Evolutionary conservation across 2,113 vertebrate genomes (phyloP).

Genomic region (Lontra canadensis): DNA sequence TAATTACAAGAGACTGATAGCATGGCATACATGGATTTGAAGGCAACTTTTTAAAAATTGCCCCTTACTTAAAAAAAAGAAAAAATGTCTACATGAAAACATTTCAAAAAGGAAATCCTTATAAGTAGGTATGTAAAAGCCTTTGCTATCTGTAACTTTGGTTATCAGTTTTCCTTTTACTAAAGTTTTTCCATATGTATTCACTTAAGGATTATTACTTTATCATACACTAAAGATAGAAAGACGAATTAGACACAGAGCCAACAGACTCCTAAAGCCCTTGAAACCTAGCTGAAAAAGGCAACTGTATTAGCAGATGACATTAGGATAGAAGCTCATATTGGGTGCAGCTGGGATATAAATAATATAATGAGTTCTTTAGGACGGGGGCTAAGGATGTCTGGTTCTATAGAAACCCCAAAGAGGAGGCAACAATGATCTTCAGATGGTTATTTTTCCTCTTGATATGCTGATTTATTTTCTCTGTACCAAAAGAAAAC

Average conservation of each 20-base stretch:
- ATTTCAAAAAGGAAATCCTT: neutral
- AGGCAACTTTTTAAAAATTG: neutral
- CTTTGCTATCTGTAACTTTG: neutral
- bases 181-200: neutral
- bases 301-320: neutral
- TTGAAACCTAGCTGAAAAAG: neutral
- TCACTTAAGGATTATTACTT: neutral
- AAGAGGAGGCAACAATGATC: neutral
- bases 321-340: neutral
- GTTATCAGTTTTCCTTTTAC: neutral
- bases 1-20: neutral
- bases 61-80: neutral
- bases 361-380: neutral
- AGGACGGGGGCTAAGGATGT: neutral
- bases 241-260: neutral
- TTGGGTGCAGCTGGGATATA: neutral
- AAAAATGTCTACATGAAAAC: neutral
- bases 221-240: neutral
- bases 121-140: neutral
- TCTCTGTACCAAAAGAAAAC: neutral
- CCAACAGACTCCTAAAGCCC: neutral
- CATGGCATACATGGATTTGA: neutral
- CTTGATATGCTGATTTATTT: neutral
- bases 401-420: neutral
- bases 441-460: neutral